These are phyloP conservation scores for Popillia japonica DNA, from an alignment of 1,140 invertebrate genomes.

Conservation along the genomic window DNA sequence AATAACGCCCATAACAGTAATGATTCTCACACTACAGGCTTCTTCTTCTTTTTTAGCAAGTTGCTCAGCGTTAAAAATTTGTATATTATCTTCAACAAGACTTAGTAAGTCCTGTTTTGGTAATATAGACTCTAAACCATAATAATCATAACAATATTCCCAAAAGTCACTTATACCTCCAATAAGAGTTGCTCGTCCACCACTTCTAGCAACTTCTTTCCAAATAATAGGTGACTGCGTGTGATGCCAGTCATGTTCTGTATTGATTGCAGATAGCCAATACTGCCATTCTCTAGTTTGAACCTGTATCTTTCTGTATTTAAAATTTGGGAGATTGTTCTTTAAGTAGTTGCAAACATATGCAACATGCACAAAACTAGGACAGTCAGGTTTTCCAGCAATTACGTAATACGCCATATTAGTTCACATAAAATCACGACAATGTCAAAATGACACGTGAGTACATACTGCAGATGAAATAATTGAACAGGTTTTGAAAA, in stretches of 20 bases:
- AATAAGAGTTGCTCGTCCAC: slow-evolving; percentile 63
- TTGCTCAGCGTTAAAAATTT: slow-evolving; percentile 47
- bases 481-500: too few species aligned
- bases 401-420: slow-evolving; percentile 52
- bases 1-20: slow-evolving; percentile 10
- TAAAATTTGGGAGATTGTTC: slow-evolving; percentile 49
- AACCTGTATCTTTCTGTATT: slow-evolving; percentile 47
- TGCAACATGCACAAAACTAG: slow-evolving; percentile 47
- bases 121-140: slow-evolving; percentile 62
- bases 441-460: slow-evolving; percentile 20
- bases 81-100: slow-evolving; percentile 57
- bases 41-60: not conserved
- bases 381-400: slow-evolving; percentile 49
- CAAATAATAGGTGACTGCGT: slow-evolving; percentile 62
- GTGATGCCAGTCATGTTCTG: slow-evolving; percentile 63
- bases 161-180: slow-evolving; percentile 65
- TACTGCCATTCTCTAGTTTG: slow-evolving; percentile 47
- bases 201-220: slow-evolving; percentile 63
- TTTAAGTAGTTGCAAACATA: slow-evolving; percentile 50
- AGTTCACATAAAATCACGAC: not conserved
- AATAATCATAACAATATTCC: slow-evolving; percentile 66
- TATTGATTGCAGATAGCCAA: slow-evolving; percentile 56
- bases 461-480: too few species aligned
- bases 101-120: slow-evolving; percentile 59
- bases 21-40: not conserved